Base-by-base conservation (phyloP, 2,113 vertebrate species). In the Laticauda colubrina region DNA sequence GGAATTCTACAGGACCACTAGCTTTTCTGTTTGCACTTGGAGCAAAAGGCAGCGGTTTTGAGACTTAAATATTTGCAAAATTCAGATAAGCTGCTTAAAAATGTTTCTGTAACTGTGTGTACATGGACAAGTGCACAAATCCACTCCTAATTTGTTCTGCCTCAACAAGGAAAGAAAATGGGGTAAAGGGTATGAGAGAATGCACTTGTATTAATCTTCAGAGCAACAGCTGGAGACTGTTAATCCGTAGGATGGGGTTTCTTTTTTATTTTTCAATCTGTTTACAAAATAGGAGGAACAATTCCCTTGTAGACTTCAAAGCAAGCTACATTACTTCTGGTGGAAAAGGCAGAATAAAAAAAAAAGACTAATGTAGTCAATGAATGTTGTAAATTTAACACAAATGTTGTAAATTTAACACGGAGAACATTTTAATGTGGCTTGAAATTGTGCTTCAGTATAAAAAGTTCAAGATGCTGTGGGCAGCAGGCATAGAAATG, bases 211-310 rank as follows among this genome's bases (percentile, higher is more conserved):
- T 94, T 94, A 93, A 85, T 94, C 93, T 95, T 94, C 94, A 89
- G n/a, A 94, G 87, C 64, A 93, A 92, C 94, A 95, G 93, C 91
- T 91, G 93, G 85, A 94, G 85, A 39, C 89, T 94, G 90, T 91
- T 94, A 39, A 96, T 93, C 96, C 48, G 18, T n/a, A 56, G 57
- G 93, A 86, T 89, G 89, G 34, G 64, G 94, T 92, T 75, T 95
- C 94, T 94, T 57, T 43, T 90, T 94, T 93, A 18, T 90, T 92
- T 95, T 96, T 90, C 43, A 43, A 59, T 94, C 88, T 95, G 90
- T 94, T 95, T 96, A 95, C 91, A 94, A 95, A 97, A 75, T 64
- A 95, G 91, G 69, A 92, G 89, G 43, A 92, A n/a, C 69, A 90
- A 94, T 88, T 89, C 92, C 87, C 93, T 92, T 57, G 54, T 57